These are phyloP conservation scores for Scolanthus callimorphus DNA, from an alignment of 92 coral and sea anemone species.

Conservation along the genomic window DNA sequence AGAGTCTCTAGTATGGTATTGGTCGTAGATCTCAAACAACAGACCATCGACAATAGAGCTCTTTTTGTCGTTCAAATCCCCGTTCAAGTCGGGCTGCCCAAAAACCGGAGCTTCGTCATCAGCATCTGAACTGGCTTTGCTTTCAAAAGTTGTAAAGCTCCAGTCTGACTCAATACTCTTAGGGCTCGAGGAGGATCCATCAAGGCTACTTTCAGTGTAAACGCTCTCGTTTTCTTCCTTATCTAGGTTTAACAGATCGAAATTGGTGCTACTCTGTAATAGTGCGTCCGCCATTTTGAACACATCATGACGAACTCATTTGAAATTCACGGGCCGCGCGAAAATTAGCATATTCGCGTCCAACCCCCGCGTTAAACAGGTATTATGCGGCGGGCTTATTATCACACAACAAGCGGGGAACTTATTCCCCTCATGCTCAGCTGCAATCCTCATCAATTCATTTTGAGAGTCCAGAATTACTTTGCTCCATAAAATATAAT, in stretches of 20 bases:
- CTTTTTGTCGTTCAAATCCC: slow-evolving; percentile 51
- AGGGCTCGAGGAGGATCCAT: slow-evolving; percentile 85
- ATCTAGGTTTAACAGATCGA: slow-evolving; percentile 40
- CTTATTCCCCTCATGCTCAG: too few species aligned
- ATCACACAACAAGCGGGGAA: too few species aligned
- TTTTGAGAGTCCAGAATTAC: too few species aligned
- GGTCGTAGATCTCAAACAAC: slow-evolving; percentile 93
- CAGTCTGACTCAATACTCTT: slow-evolving; percentile 94
- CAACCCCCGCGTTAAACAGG: slow-evolving; percentile 20
- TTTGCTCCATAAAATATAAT: too few species aligned
- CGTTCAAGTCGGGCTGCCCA: slow-evolving; percentile 25
- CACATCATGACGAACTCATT: slow-evolving; percentile 54
- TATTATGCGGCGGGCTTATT: too few species aligned
- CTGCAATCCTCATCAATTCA: too few species aligned
- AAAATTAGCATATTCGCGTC: slow-evolving; percentile 48
- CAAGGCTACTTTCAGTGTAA: slow-evolving; percentile 71
- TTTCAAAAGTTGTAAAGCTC: slow-evolving; percentile 76
- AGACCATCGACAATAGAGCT: slow-evolving; percentile 93
- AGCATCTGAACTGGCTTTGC: slow-evolving; percentile 55
- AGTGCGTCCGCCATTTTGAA: slow-evolving; percentile 83
- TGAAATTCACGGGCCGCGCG: slow-evolving; percentile 51
- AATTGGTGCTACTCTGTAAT: slow-evolving; percentile 25
- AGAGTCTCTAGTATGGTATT: slow-evolving; percentile 89
- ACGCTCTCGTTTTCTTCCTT: slow-evolving; percentile 56
- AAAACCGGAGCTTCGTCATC: slow-evolving; percentile 26